Evolutionary conservation across 2,113 vertebrate genomes (phyloP).

Genomic region (Cepphus grylle): DNA sequence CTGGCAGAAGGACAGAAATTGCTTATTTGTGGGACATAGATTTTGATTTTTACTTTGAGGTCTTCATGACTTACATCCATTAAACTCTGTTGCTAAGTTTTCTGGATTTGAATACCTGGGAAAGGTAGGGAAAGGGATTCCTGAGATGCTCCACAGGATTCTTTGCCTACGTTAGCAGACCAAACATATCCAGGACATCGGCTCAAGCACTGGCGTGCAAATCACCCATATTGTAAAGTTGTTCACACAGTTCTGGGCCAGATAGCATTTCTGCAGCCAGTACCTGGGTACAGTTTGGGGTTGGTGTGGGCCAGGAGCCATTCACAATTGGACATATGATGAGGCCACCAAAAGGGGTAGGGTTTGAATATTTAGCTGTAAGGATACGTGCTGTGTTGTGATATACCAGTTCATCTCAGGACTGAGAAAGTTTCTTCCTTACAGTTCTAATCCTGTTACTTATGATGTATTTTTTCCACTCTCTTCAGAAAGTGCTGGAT

Average conservation of each 20-base stretch:
- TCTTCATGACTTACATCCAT: background rate
- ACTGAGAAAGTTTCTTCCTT: background rate
- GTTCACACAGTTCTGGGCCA: background rate
- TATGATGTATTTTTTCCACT: background rate
- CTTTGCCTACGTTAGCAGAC: background rate
- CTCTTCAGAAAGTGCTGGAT: background rate
- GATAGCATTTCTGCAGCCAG: background rate
- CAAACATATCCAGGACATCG: background rate
- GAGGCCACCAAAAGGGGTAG: background rate
- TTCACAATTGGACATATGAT: background rate
- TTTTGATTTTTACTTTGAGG: background rate
- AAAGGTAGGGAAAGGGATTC: background rate
- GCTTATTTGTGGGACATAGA: background rate
- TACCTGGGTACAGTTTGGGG: background rate
- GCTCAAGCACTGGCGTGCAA: background rate
- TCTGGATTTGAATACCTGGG: background rate
- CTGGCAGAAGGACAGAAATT: background rate
- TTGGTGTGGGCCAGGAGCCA: background rate
- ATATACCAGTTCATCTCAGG: background rate
- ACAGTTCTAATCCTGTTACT: background rate
- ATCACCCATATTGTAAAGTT: background rate
- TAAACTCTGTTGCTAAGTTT: background rate
- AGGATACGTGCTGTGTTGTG: background rate
- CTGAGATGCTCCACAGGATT: background rate
- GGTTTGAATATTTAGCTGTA: background rate